Conservation (phyloP, 2,797 vertebrate genomes). For the Oreonectes daqikongensis region DNA sequence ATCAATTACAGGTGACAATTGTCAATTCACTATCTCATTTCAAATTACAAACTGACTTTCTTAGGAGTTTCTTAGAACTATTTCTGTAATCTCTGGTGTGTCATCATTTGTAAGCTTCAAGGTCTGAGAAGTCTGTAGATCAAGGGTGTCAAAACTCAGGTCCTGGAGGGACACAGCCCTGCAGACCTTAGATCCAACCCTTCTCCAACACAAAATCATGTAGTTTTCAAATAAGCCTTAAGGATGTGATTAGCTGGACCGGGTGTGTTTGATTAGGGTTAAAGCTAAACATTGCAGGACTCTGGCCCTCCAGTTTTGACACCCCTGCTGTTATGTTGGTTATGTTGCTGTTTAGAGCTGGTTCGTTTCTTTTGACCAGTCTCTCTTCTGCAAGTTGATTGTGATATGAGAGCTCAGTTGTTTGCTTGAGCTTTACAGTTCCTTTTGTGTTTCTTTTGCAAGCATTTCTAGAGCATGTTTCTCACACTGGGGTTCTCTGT, state of each 20-base stretch:
- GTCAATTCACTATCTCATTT: background rate
- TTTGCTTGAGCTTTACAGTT: too few relatives aligned
- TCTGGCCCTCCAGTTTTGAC: too few relatives aligned
- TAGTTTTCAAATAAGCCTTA: background rate
- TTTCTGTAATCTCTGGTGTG: too few relatives aligned
- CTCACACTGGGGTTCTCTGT: too few relatives aligned
- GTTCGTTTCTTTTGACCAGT: background rate
- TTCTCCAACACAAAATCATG: background rate
- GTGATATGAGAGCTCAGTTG: too few relatives aligned
- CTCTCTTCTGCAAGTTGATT: background rate
- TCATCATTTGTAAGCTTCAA: background rate
- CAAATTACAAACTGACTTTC: constrained; percentile 4
- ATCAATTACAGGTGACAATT: too few relatives aligned
- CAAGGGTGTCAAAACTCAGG: background rate
- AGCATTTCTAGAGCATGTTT: too few relatives aligned
- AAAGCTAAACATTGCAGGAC: too few relatives aligned
- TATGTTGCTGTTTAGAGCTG: background rate
- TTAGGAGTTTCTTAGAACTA: background rate
- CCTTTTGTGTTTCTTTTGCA: too few relatives aligned
- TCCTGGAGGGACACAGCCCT: background rate
- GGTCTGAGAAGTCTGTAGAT: background rate
- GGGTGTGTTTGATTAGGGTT: too few relatives aligned
- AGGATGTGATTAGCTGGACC: background rate
- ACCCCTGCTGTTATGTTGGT: background rate
- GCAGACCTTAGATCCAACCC: background rate